phyloP scores from a whole-genome alignment of 2,797 vertebrate species.

The Sebastes trivittatus region DNA sequence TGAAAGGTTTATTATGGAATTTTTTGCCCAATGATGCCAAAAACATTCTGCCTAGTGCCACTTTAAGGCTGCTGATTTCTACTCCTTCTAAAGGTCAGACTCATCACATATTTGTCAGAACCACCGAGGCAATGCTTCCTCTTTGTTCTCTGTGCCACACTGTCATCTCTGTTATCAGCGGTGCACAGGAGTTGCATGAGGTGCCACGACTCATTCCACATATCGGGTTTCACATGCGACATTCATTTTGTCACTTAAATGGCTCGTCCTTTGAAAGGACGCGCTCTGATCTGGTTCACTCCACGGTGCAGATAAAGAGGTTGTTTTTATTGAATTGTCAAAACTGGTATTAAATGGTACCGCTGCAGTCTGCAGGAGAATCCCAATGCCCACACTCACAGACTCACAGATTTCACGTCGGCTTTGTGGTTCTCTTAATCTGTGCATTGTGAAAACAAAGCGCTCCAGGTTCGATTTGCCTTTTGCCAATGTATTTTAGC shows the following conservation, averaged over 20 bases:
- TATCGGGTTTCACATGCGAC: not conserved
- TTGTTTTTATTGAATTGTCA: slow-evolving; percentile 30
- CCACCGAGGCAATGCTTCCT: not conserved
- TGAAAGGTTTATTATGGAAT: too few species aligned
- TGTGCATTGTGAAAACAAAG: too few species aligned
- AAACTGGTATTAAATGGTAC: not conserved
- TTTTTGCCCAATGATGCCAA: too few species aligned
- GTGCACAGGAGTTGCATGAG: slow-evolving; percentile 8
- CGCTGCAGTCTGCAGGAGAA: not conserved
- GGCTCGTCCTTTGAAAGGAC: not conserved
- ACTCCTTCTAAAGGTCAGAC: slow-evolving; percentile 39
- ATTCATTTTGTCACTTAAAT: slow-evolving; percentile 28
- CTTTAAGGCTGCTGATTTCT: not conserved
- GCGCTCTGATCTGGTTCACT: not conserved
- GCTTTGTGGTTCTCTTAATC: too few species aligned
- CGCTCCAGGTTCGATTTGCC: too few species aligned
- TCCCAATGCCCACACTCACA: too few species aligned
- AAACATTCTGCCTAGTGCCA: rapidly evolving
- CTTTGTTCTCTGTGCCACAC: not conserved
- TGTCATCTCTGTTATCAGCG: slow-evolving; percentile 27
- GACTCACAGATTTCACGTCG: too few species aligned
- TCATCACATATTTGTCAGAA: slow-evolving; percentile 7
- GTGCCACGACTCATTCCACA: not conserved
- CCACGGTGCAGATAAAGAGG: slow-evolving; percentile 1
- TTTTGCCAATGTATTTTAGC: too few species aligned